Conservation (phyloP, 1,140 invertebrate genomes). For the Drosophila oshimai region DNA sequence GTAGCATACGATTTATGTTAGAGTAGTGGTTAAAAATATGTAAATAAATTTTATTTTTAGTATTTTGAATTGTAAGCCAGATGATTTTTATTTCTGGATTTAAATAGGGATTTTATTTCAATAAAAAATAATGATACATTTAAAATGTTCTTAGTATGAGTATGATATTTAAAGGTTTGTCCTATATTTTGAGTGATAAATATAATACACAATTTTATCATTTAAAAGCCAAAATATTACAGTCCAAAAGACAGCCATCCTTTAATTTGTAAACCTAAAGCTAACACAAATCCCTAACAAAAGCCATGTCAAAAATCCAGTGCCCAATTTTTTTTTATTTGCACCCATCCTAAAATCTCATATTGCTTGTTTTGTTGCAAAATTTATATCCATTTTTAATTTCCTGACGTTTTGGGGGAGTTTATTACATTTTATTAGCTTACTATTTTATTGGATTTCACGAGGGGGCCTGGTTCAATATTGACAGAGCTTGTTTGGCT, state of each 20-base stretch:
- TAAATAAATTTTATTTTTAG: background rate
- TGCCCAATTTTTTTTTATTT: slow-evolving; percentile 1
- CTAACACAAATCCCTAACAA: background rate
- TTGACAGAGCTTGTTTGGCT: slow-evolving; percentile 21
- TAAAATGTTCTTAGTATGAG: no score
- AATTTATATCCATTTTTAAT: slow-evolving; percentile 41
- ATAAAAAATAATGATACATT: no score
- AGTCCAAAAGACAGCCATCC: background rate
- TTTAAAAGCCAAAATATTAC: background rate
- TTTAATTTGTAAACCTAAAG: background rate
- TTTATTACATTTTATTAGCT: slow-evolving; percentile 44
- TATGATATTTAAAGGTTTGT: no score
- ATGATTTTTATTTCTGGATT: no score
- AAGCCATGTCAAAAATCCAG: background rate
- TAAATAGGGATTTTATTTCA: no score
- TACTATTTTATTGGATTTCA: slow-evolving; percentile 39
- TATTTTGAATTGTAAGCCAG: no score
- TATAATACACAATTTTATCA: no score
- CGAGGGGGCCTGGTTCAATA: slow-evolving; percentile 4
- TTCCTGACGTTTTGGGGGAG: slow-evolving; percentile 23
- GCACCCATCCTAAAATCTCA: background rate
- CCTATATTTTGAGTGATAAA: no score
- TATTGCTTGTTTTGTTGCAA: background rate
- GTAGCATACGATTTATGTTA: background rate
- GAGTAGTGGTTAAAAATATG: background rate